Base-by-base conservation (phyloP, 2,113 vertebrate species). In the Fukomys damarensis region DNA sequence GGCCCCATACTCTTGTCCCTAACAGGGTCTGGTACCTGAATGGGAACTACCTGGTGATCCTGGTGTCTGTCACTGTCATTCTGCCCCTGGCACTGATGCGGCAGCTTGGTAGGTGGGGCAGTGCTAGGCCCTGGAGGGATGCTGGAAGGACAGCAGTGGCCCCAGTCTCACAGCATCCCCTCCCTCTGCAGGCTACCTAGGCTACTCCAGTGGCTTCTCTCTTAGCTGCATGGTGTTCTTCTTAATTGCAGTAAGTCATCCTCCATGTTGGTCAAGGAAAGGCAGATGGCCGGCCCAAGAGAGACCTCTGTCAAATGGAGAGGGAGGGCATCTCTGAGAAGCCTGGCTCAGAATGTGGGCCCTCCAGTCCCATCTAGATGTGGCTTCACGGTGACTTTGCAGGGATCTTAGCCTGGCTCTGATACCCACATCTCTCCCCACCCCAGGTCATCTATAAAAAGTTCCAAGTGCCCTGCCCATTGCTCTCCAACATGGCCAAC, bases 171-270 rank as follows among this genome's bases (percentile, higher is more conserved):
- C 17, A 0, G 0, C 30, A 30, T 92, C 63, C 77, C 4, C 65
- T 96, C 63, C 79, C 97, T 96, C 89, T 35, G 17, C 98, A 99
- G 99, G 99, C 96, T 99, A 99, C 98, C 99, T 99, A 0, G 99
- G 99, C 85, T 99, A 99, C 10, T 98, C 99, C 98, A 99, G 99
- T 0, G 99, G 99, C 43, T 99, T 99, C 98, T 99, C 99, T 16
- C 99, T 99, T 97, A 99, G 99, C 98, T 99, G 99, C 97, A 99
- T 99, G 99, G 99, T 99, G 95, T 99, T 99, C 98, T 99, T 99
- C 97, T 99, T 99, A 89, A 98, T 98, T 86, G 99, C 99, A 41
- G 99, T 99, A 98, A 99, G 99, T 98, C 61, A 28, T 26, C n/a
- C 58, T 46, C 92, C 26, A 1, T 46, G 35, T n/a, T 61, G 56